phyloP scores from a whole-genome alignment of 2,113 vertebrate species.

The Delphinapterus leucas region DNA sequence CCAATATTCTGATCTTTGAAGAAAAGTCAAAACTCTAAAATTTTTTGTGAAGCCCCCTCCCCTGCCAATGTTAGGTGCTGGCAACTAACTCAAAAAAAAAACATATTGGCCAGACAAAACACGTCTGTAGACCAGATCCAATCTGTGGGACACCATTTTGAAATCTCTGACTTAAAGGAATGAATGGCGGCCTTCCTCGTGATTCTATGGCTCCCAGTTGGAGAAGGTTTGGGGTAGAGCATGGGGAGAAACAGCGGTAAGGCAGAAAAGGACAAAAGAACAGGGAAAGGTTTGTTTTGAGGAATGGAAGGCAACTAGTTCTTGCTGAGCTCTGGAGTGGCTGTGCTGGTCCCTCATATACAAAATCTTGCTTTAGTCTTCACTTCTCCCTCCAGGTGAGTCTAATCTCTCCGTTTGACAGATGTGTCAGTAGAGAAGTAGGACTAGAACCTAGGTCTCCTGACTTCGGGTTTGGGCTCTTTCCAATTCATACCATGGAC shows the following conservation, averaged over 20 bases:
- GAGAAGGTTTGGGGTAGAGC: background rate
- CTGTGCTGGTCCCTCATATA: background rate
- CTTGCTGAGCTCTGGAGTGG: background rate
- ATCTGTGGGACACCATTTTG: background rate
- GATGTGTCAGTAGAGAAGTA: background rate
- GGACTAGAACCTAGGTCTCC: background rate
- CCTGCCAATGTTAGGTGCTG: background rate
- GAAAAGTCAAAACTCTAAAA: background rate
- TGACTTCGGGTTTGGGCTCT: background rate
- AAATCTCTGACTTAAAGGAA: background rate
- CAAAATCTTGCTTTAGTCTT: background rate
- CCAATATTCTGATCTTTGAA: background rate
- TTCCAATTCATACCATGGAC: background rate
- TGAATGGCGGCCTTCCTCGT: background rate
- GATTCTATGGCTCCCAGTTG: background rate
- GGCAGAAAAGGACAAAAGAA: background rate
- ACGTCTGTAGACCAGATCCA: background rate
- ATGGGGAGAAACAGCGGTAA: background rate
- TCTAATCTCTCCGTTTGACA: background rate
- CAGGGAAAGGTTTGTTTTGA: background rate
- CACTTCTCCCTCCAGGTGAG: too few relatives aligned
- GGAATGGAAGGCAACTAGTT: background rate
- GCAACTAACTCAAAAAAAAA: background rate
- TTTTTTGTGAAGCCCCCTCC: background rate
- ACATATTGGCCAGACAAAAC: background rate